Conservation (phyloP, 2,797 vertebrate genomes). For the Melanotaenia trifasciata region DNA sequence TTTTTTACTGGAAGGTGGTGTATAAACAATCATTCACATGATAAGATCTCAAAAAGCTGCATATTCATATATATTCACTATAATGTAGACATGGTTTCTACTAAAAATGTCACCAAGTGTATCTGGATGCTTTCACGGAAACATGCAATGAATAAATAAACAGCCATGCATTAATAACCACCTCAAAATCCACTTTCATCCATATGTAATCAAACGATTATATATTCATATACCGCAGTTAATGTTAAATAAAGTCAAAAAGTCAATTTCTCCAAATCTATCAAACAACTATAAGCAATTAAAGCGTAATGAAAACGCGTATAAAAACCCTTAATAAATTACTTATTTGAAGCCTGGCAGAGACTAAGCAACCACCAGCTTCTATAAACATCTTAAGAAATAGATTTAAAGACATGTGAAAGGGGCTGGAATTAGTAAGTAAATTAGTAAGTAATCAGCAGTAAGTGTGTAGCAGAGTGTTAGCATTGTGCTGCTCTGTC, state of each 20-base stretch:
- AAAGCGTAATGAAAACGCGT: not conserved
- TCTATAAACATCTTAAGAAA: too few species aligned
- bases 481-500: slow-evolving; percentile 14
- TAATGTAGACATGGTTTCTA: not conserved
- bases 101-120: not conserved
- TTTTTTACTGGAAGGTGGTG: not conserved
- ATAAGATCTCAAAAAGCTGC: too few species aligned
- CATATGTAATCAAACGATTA: not conserved
- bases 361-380: too few species aligned
- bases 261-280: not conserved
- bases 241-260: not conserved
- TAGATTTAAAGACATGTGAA: slow-evolving; percentile 31
- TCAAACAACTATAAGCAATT: not conserved
- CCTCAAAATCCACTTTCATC: not conserved
- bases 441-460: too few species aligned
- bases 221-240: not conserved
- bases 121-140: not conserved
- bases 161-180: not conserved
- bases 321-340: too few species aligned
- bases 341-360: too few species aligned
- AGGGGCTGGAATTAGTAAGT: slow-evolving; percentile 31
- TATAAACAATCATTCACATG: not conserved
- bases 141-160: slow-evolving; percentile 5
- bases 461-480: slow-evolving; percentile 23
- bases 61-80: not conserved